Percentiles rank a stretch among this genome's conserved stretches.
Conservation (phyloP, 1,140 invertebrate species). For the Aphaenogaster ashmeadi region DNA sequence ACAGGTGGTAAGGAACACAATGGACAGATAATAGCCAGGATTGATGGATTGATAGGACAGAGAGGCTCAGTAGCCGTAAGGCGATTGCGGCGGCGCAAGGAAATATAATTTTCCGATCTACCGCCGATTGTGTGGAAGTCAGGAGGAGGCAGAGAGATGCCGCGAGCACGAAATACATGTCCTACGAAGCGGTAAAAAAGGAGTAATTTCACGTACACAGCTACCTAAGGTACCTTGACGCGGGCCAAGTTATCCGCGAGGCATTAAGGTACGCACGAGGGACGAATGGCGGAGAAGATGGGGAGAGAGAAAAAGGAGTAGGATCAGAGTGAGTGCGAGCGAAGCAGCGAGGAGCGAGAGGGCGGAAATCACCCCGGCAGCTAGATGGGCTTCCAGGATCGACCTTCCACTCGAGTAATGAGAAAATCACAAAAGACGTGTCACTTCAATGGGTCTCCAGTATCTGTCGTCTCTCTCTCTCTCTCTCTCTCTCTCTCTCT, state of each 20-base stretch:
- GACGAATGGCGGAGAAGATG: slow-evolving; percentile 14
- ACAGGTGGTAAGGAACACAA: slow-evolving; percentile 34
- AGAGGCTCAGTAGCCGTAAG: background rate
- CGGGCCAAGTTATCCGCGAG: slow-evolving; percentile 39
- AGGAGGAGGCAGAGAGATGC: background rate
- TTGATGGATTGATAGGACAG: background rate
- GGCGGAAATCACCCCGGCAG: slow-evolving; percentile 19
- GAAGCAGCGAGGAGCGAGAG: slow-evolving; percentile 6
- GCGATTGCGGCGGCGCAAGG: slow-evolving; percentile 41
- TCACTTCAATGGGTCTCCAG: slow-evolving; percentile 65
- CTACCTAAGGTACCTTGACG: background rate
- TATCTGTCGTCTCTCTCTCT: slow-evolving; percentile 18
- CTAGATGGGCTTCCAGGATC: slow-evolving; percentile 64
- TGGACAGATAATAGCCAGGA: slow-evolving; percentile 29
- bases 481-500: background rate
- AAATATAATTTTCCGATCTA: slow-evolving; percentile 62
- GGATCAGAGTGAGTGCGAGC: slow-evolving; percentile 1
- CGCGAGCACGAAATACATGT: slow-evolving; percentile 25
- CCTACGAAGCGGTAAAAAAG: slow-evolving; percentile 50
- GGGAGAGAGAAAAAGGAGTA: slow-evolving; percentile 43
- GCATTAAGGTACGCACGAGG: slow-evolving; percentile 42
- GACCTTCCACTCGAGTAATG: slow-evolving; percentile 79
- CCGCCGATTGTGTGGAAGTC: slow-evolving; percentile 38
- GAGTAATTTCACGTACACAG: slow-evolving; percentile 57
- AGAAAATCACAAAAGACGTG: slow-evolving; percentile 80